A percentile compares a stretch with the other conserved stretches of the same genome.
These are phyloP conservation scores for Apteryx mantelli DNA, from an alignment of 2,113 vertebrate species.

Conservation along the genomic window DNA sequence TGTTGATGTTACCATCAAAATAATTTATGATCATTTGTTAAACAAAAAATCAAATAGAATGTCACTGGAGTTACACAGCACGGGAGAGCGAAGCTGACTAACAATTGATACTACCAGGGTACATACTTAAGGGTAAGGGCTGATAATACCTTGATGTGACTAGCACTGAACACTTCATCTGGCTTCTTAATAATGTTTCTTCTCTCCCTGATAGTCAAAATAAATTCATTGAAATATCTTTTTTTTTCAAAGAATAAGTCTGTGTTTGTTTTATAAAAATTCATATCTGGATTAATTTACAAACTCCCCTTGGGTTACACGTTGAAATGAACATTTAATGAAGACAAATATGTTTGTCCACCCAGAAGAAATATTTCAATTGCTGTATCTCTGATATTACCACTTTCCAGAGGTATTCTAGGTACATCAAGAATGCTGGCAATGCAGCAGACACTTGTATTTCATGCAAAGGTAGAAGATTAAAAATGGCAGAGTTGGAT, in stretches of 20 bases:
- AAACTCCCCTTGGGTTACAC: neutral
- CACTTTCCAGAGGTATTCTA: neutral
- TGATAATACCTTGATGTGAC: neutral
- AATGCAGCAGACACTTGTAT: neutral
- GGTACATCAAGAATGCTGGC: neutral
- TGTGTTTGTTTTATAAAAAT: neutral
- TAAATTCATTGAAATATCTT: neutral
- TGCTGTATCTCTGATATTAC: neutral
- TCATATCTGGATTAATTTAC: conserved; percentile 44
- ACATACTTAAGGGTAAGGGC: neutral
- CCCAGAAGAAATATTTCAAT: conserved; percentile 35
- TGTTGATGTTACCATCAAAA: neutral
- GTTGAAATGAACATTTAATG: conserved; percentile 58
- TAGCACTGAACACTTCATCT: neutral
- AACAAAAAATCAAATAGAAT: neutral
- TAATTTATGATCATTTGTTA: neutral
- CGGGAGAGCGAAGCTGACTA: neutral
- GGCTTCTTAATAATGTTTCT: neutral
- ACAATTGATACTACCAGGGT: neutral
- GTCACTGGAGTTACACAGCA: neutral
- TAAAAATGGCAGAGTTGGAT: neutral
- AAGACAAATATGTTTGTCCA: conserved; percentile 40
- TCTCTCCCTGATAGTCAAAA: neutral
- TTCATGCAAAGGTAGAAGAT: neutral
- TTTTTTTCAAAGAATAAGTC: conserved; percentile 32